These are phyloP conservation scores for Diachrysia chrysitis DNA, from an alignment of 2,888 invertebrate species.

Conservation along the genomic window DNA sequence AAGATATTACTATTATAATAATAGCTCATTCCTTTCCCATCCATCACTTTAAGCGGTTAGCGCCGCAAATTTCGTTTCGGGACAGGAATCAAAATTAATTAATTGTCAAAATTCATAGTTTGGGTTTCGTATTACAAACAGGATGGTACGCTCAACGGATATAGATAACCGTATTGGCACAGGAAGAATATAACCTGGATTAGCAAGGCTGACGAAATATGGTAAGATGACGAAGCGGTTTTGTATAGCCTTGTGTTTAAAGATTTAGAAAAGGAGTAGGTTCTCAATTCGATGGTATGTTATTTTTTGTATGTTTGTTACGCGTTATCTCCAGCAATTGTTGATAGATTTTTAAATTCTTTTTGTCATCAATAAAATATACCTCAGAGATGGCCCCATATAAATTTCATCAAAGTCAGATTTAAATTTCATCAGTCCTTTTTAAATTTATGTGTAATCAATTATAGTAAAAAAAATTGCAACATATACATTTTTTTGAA, in stretches of 20 bases:
- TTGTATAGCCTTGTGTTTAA: background rate
- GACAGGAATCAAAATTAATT: slow-evolving; percentile 1
- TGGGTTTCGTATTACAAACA: slow-evolving; percentile 1
- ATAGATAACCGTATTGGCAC: slow-evolving; percentile 2
- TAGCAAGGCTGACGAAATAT: background rate
- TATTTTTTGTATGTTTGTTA: no score
- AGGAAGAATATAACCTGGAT: background rate
- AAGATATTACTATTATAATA: background rate
- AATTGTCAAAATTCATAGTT: slow-evolving; percentile 4
- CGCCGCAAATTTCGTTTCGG: slow-evolving; percentile 1
- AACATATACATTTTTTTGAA: no score
- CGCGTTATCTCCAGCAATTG: no score
- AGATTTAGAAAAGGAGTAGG: background rate
- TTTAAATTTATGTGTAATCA: no score
- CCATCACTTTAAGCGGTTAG: background rate
- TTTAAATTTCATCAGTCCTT: no score
- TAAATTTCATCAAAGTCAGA: no score
- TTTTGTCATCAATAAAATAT: no score
- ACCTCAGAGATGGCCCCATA: no score
- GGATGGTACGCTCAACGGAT: background rate
- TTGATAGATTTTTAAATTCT: no score
- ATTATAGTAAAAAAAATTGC: no score
- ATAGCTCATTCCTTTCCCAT: background rate
- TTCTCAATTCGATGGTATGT: background rate
- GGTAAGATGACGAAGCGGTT: background rate